These are phyloP conservation scores for Cyrtorhinus lividipennis DNA, from an alignment of 1,140 invertebrate species.

Conservation along the genomic window DNA sequence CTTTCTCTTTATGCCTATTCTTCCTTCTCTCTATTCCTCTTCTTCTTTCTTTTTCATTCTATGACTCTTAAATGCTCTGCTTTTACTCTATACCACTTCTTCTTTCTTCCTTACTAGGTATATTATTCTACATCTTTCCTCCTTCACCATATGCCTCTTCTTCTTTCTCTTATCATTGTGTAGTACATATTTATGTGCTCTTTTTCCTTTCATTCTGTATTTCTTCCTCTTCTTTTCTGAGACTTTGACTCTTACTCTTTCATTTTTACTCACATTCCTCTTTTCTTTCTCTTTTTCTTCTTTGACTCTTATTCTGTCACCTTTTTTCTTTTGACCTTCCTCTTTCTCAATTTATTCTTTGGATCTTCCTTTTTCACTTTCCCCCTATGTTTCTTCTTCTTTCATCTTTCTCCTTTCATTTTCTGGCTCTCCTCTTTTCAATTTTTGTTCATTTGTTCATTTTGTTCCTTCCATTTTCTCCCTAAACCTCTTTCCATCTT, in stretches of 20 bases:
- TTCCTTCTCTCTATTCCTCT: not conserved
- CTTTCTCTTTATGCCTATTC: not conserved
- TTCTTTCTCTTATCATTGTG: not conserved
- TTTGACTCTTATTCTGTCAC: not conserved
- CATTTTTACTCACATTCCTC: not conserved
- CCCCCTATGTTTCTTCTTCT: not conserved
- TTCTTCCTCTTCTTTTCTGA: no score
- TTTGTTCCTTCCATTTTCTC: not conserved
- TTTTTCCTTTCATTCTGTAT: no score
- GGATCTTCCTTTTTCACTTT: slow-evolving; percentile 5
- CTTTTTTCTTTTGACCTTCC: not conserved
- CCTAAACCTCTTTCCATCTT: not conserved
- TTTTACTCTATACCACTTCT: not conserved
- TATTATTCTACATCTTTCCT: not conserved
- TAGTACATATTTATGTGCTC: no score
- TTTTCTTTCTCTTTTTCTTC: not conserved
- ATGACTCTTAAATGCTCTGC: slow-evolving; percentile 3
- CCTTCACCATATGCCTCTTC: not conserved
- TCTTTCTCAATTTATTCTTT: not conserved
- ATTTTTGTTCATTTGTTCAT: not conserved
- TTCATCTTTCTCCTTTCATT: not conserved
- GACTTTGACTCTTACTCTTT: not conserved
- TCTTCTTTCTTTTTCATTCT: not conserved
- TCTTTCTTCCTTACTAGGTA: not conserved
- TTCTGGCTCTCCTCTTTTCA: no score